A percentile compares a stretch with the other conserved stretches of the same genome.
phyloP scores from a whole-genome alignment of 2,797 vertebrate species.

The Pipistrellus pygmaeus region DNA sequence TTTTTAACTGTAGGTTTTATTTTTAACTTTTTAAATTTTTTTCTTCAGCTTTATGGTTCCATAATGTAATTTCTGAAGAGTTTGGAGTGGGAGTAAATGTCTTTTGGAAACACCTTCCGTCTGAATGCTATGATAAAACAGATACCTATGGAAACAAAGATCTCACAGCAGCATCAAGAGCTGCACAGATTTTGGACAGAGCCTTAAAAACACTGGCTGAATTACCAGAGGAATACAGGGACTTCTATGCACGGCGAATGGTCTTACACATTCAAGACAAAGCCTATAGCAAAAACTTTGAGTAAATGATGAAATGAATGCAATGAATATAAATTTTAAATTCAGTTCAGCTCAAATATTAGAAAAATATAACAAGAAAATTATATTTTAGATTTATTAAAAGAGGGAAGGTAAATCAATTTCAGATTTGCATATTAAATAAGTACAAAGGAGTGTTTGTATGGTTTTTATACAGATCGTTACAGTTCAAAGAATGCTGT shows the following conservation, averaged over 20 bases:
- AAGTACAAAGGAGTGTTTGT: not conserved
- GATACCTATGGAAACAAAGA: slow-evolving; percentile 98
- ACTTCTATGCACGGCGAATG: slow-evolving; percentile 97
- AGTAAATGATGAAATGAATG: slow-evolving; percentile 77
- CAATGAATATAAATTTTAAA: not conserved
- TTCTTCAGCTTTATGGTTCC: slow-evolving; percentile 96
- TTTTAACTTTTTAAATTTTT: slow-evolving; percentile 72
- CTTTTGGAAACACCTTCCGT: slow-evolving; percentile 96
- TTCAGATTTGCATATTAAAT: slow-evolving; percentile 24
- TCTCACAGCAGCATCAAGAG: slow-evolving; percentile 91
- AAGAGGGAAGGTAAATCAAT: slow-evolving; percentile 31
- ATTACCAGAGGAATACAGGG: slow-evolving; percentile 94
- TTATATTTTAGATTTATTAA: slow-evolving; percentile 63
- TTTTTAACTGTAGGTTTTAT: slow-evolving; percentile 75
- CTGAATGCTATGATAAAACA: slow-evolving; percentile 93
- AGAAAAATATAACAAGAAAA: not conserved
- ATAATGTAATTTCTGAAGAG: slow-evolving; percentile 95
- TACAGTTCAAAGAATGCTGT: slow-evolving; percentile 15
- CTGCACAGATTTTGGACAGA: slow-evolving; percentile 90
- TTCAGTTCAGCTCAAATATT: slow-evolving; percentile 55
- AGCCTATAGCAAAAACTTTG: slow-evolving; percentile 87
- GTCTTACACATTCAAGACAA: slow-evolving; percentile 93
- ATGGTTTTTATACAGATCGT: slow-evolving; percentile 45
- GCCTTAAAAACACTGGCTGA: slow-evolving; percentile 94
- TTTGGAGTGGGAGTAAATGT: slow-evolving; percentile 97